Conservation (phyloP, 1,140 invertebrate species). For the Lasioglossum baleicum region DNA sequence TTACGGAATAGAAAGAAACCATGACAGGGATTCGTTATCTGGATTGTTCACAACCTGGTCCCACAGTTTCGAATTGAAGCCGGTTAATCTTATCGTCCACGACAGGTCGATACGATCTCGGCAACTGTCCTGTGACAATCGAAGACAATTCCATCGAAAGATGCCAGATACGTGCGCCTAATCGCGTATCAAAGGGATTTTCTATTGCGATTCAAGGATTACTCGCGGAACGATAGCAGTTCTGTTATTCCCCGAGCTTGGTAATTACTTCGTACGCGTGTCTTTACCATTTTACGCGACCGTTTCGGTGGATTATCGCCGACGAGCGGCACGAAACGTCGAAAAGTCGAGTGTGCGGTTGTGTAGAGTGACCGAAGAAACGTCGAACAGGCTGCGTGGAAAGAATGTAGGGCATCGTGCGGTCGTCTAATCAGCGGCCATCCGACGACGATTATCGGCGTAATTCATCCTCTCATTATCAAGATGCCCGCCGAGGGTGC, state of each 20-base stretch:
- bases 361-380: neutral
- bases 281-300: no score
- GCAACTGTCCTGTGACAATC: slow-evolving; percentile 38
- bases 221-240: neutral
- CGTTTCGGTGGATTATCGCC: neutral
- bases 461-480: slow-evolving; percentile 45
- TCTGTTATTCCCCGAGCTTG: no score
- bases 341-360: neutral
- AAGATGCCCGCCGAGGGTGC: slow-evolving; percentile 35
- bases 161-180: neutral
- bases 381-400: neutral
- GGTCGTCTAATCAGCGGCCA: slow-evolving; percentile 37
- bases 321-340: neutral
- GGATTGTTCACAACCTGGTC: slow-evolving; percentile 4
- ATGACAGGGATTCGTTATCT: neutral
- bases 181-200: neutral
- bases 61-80: slow-evolving; percentile 31
- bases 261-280: no score
- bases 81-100: slow-evolving; percentile 54
- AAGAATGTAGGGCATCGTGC: slow-evolving; percentile 42
- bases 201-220: neutral
- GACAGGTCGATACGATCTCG: slow-evolving; percentile 39
- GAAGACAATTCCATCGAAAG: neutral
- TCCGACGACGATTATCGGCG: slow-evolving; percentile 36
- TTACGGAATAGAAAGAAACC: neutral